Conservation (phyloP, 2,888 invertebrate genomes). For the Entomobrya multifasciata region DNA sequence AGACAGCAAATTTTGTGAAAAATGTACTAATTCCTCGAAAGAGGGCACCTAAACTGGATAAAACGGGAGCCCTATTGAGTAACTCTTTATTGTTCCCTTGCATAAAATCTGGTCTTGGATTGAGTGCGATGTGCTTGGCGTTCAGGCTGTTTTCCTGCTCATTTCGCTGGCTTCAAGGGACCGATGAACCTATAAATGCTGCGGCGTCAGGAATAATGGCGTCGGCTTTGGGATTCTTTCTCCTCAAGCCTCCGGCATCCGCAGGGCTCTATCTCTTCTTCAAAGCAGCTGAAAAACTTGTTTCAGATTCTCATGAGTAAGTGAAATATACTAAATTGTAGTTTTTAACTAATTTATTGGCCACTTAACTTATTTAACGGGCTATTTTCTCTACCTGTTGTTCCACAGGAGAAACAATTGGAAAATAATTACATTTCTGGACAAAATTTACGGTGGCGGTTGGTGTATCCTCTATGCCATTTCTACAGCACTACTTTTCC, state of each 20-base stretch:
- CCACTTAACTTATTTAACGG: background rate
- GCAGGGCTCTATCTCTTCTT: constrained; percentile 78
- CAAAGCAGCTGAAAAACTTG: constrained; percentile 77
- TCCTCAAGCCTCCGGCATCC: constrained; percentile 77
- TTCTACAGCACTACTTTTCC: constrained; percentile 89
- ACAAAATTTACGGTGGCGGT: constrained; percentile 79
- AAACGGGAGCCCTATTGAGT: constrained; percentile 56
- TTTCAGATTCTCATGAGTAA: constrained; percentile 78
- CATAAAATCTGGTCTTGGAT: constrained; percentile 76
- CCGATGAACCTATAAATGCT: constrained; percentile 76
- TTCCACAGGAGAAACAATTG: constrained; percentile 76
- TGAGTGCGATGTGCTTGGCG: constrained; percentile 77
- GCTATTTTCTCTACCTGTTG: no score
- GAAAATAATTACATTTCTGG: constrained; percentile 76
- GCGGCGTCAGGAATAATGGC: constrained; percentile 78
- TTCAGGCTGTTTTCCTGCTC: constrained; percentile 78
- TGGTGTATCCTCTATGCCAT: constrained; percentile 86
- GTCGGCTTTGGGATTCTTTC: constrained; percentile 76
- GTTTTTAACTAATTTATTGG: background rate
- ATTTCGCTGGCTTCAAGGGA: constrained; percentile 79
- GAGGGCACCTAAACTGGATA: constrained; percentile 44
- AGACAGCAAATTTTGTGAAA: constrained; percentile 69
- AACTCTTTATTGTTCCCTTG: constrained; percentile 73
- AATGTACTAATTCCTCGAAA: constrained; percentile 49
- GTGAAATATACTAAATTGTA: constrained; percentile 5